A percentile compares a stretch with the other conserved stretches of the same genome.
Conservation (phyloP, 2,888 invertebrate genomes). For the Sesia apiformis region DNA sequence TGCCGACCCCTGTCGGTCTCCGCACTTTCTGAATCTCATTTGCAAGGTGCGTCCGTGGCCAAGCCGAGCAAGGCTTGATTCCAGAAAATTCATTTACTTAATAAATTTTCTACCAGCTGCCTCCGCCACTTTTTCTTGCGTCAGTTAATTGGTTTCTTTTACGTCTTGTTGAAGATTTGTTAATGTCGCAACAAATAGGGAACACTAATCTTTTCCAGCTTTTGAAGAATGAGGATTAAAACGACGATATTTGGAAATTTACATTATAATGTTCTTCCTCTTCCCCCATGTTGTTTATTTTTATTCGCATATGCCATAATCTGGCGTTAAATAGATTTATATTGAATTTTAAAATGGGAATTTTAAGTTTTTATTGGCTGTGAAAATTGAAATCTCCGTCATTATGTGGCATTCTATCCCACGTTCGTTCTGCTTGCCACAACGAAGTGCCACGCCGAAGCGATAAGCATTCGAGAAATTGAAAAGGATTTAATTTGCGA, state of each 20-base stretch:
- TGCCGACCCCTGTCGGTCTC: constrained; percentile 25
- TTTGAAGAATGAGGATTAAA: no score
- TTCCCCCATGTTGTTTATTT: no score
- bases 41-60: constrained; percentile 15
- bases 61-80: constrained; percentile 12
- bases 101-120: constrained; percentile 1
- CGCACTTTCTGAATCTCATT: constrained; percentile 27
- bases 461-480: constrained; percentile 49
- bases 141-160: no score
- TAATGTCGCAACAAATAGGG: not conserved
- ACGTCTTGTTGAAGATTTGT: not conserved
- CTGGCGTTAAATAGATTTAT: not conserved
- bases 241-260: no score
- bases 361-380: constrained; percentile 2
- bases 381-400: constrained; percentile 4
- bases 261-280: no score
- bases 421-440: constrained; percentile 5
- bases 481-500: constrained; percentile 48
- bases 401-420: constrained; percentile 1
- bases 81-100: constrained; percentile 16
- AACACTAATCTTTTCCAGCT: no score
- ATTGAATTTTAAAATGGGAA: not conserved
- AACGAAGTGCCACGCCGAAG: constrained; percentile 9
- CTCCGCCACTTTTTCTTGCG: no score
- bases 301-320: no score